Conservation (phyloP, 2,113 vertebrate species). For the Nyctibius bracteatus region DNA sequence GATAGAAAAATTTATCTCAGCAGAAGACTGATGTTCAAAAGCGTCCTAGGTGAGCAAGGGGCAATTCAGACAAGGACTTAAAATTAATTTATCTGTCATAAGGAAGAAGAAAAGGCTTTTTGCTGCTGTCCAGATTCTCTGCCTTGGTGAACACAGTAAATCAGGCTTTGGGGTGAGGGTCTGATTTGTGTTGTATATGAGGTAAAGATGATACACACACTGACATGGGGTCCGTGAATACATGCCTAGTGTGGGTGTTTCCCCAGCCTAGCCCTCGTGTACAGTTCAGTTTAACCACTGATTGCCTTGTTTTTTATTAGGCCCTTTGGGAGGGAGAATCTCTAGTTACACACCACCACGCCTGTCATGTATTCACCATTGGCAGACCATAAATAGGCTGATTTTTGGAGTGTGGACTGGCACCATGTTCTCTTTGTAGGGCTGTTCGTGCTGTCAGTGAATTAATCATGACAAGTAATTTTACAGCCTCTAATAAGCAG, state of each 20-base stretch:
- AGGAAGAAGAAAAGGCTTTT: neutral
- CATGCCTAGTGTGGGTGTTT: neutral
- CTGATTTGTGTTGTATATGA: neutral
- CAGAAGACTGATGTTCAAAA: neutral
- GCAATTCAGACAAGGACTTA: neutral
- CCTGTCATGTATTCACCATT: neutral
- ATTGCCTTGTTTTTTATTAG: constrained; percentile 54
- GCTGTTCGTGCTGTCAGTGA: neutral
- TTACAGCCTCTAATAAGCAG: neutral
- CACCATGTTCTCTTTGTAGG: neutral
- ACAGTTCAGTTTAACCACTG: constrained; percentile 47
- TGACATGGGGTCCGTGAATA: neutral
- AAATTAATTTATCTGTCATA: neutral
- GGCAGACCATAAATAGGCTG: neutral
- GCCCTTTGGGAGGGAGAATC: constrained; percentile 18
- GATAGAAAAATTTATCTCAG: neutral
- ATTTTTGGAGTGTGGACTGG: neutral
- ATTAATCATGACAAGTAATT: neutral
- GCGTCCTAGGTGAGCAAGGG: neutral
- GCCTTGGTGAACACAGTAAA: neutral
- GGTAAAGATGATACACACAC: neutral
- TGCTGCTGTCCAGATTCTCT: constrained; percentile 17
- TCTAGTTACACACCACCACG: constrained; percentile 3
- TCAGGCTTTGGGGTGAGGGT: neutral
- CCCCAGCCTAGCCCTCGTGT: neutral